Conservation (phyloP, 2,113 vertebrate species). For the Hirundichthys speculiger region DNA sequence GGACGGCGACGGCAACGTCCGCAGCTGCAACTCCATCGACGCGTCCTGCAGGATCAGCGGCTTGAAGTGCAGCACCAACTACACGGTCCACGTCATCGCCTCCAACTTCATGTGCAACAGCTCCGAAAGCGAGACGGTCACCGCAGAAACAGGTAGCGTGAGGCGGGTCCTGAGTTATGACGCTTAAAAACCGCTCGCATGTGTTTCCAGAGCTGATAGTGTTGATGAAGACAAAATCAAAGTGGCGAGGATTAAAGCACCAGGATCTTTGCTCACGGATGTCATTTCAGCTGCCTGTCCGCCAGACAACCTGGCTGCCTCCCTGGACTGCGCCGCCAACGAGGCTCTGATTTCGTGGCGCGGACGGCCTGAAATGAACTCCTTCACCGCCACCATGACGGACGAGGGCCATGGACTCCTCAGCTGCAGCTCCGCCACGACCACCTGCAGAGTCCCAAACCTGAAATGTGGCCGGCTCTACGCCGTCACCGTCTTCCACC, state of each 20-base stretch:
- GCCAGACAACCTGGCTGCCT: conserved; percentile 54
- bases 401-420: conserved; percentile 59
- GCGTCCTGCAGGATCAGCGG: conserved; percentile 61
- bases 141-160: conserved; percentile 76
- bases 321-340: conserved; percentile 73
- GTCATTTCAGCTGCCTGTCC: conserved; percentile 74
- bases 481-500: conserved; percentile 56
- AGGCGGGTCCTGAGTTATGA: background rate
- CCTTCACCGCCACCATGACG: conserved; percentile 70
- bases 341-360: conserved; percentile 75
- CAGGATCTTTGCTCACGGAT: too few relatives aligned
- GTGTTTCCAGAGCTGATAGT: background rate
- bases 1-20: conserved; percentile 46
- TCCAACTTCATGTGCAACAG: conserved; percentile 81
- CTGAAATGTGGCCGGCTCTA: conserved; percentile 74
- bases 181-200: background rate
- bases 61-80: conserved; percentile 77
- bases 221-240: too few relatives aligned
- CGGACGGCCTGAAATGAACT: conserved; percentile 28
- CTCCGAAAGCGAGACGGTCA: conserved; percentile 63
- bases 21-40: conserved; percentile 61
- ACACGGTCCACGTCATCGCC: conserved; percentile 64
- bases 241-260: too few relatives aligned
- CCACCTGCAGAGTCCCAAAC: conserved; percentile 66
- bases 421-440: conserved; percentile 71